These are phyloP conservation scores for Peucedramus taeniatus DNA, from an alignment of 2,113 vertebrate species.

Conservation along the genomic window DNA sequence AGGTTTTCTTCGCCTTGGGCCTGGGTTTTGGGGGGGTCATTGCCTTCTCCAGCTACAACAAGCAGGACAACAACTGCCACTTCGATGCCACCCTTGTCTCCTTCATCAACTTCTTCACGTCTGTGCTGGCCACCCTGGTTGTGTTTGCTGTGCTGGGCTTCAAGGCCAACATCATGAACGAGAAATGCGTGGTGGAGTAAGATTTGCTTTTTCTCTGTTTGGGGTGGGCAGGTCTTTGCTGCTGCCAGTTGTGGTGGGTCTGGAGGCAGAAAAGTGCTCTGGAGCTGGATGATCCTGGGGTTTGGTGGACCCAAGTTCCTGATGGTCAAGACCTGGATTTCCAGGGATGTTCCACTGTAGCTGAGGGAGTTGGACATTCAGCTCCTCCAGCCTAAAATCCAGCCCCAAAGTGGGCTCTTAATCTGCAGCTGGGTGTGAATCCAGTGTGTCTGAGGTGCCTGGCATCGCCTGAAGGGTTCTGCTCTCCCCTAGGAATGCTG, in stretches of 20 bases:
- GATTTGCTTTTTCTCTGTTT: neutral
- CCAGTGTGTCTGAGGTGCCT: neutral
- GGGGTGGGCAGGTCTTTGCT: neutral
- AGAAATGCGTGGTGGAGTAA: slow-evolving; percentile 98
- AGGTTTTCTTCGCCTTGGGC: slow-evolving; percentile 96
- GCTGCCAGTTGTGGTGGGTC: neutral
- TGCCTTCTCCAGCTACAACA: slow-evolving; percentile 99
- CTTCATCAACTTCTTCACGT: slow-evolving; percentile 96
- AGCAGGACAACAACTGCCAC: slow-evolving; percentile 98
- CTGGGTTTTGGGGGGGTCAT: slow-evolving; percentile 97
- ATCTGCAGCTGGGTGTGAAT: neutral
- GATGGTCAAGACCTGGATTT: neutral
- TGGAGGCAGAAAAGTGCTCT: neutral
- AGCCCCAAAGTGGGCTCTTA: neutral
- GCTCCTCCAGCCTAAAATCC: neutral
- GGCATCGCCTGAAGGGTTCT: neutral
- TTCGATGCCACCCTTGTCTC: slow-evolving; percentile 94
- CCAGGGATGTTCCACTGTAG: neutral
- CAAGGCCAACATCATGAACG: slow-evolving; percentile 98
- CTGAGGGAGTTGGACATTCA: neutral
- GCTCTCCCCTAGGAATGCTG: slow-evolving; percentile 81
- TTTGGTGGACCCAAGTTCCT: neutral
- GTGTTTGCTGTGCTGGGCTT: slow-evolving; percentile 98
- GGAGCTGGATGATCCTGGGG: neutral
- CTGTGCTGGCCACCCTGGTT: slow-evolving; percentile 92